Percentiles rank a stretch among this genome's conserved stretches.
These are phyloP conservation scores for Sclerodermus sp. DNA, from an alignment of 2,888 invertebrate species.

Conservation along the genomic window DNA sequence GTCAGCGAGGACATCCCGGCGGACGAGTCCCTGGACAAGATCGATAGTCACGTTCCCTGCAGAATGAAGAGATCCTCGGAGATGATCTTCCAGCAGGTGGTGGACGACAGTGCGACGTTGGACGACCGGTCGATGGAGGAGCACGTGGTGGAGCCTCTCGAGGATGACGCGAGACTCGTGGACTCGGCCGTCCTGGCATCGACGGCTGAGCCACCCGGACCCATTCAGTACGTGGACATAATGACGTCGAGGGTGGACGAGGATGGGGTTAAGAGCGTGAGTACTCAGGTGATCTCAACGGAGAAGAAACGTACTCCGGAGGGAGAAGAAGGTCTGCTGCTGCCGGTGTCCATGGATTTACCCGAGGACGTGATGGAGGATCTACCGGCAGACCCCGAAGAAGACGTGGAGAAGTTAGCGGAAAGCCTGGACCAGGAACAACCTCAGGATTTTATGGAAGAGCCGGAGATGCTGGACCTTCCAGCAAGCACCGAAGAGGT, in stretches of 20 bases:
- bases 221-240: conserved; percentile 60
- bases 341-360: conserved; percentile 50
- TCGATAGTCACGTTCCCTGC: conserved; percentile 59
- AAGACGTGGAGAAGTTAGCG: conserved; percentile 3
- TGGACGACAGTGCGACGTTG: conserved; percentile 55
- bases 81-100: conserved; percentile 80
- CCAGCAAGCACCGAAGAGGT: conserved; percentile 43
- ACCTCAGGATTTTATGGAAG: too few relatives aligned
- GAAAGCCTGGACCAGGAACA: conserved; percentile 6
- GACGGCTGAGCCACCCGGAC: conserved; percentile 45
- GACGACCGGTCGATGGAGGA: conserved; percentile 14
- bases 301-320: background rate
- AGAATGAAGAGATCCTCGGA: conserved; percentile 87
- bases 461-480: too few relatives aligned
- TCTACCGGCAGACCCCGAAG: conserved; percentile 60
- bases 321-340: conserved; percentile 23
- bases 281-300: conserved; percentile 55
- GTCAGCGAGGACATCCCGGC: conserved; percentile 33
- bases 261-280: conserved; percentile 60
- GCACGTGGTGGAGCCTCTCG: background rate
- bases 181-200: conserved; percentile 56
- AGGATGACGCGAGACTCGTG: conserved; percentile 22
- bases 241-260: conserved; percentile 60
- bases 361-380: too few relatives aligned
- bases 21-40: conserved; percentile 54